phyloP scores from a whole-genome alignment of 2,113 vertebrate genomes.

The Daboia siamensis region DNA sequence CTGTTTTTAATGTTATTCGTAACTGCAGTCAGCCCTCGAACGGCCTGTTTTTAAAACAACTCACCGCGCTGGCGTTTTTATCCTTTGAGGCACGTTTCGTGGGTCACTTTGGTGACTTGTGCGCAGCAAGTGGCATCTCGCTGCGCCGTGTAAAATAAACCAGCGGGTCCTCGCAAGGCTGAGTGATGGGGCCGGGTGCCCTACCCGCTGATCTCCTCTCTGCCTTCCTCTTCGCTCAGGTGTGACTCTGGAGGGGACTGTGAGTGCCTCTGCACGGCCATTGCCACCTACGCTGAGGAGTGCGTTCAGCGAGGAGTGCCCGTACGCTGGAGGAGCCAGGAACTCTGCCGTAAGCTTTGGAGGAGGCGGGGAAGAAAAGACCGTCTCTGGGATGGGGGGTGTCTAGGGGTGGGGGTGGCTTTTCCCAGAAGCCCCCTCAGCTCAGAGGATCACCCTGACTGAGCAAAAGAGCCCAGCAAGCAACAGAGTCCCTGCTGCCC shows the following conservation, averaged over 20 bases:
- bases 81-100: not conserved
- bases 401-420: accelerated
- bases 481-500: too few species aligned
- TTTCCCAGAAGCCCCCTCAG: not conserved
- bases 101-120: too few species aligned
- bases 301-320: slow-evolving; percentile 75
- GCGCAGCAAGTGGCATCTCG: accelerated
- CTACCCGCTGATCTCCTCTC: accelerated
- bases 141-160: not conserved
- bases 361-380: not conserved
- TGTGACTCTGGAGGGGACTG: slow-evolving; percentile 85
- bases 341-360: slow-evolving; percentile 81
- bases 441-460: not conserved
- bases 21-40: not conserved
- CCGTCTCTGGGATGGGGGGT: too few species aligned
- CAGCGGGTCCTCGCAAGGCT: not conserved
- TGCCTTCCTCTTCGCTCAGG: slow-evolving; percentile 38
- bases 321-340: slow-evolving; percentile 86
- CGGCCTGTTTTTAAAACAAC: not conserved
- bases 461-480: too few species aligned
- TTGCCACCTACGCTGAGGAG: slow-evolving; percentile 83
- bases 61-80: not conserved
- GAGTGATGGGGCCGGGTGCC: not conserved
- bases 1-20: not conserved
- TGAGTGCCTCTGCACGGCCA: slow-evolving; percentile 88